A percentile compares a stretch with the other conserved stretches of the same genome.
Conservation (phyloP, 2,113 vertebrate genomes). For the Aix galericulata region DNA sequence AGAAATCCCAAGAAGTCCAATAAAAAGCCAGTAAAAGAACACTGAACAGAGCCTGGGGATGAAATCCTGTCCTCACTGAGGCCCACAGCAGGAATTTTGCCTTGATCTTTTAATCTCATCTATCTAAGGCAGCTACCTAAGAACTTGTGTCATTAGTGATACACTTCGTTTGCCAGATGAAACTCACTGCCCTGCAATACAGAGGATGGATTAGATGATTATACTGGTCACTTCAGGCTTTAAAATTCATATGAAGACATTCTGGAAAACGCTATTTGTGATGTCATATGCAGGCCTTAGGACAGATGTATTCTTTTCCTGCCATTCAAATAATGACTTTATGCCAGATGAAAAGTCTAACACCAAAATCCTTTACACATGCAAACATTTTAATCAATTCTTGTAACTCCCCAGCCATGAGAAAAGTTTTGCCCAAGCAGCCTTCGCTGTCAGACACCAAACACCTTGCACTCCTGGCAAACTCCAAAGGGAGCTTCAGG, state of each 20-base stretch:
- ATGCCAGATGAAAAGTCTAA: too few species aligned
- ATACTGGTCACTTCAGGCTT: neutral
- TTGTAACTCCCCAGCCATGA: too few species aligned
- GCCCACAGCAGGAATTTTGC: neutral
- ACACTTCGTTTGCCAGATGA: neutral
- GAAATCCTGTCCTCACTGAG: neutral
- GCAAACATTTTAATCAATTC: too few species aligned
- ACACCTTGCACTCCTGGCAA: too few species aligned
- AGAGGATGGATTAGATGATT: rapidly evolving
- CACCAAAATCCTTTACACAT: too few species aligned
- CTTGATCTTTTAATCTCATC: neutral
- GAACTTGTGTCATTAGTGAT: rapidly evolving
- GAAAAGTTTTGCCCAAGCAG: too few species aligned
- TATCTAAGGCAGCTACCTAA: neutral
- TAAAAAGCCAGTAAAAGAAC: neutral
- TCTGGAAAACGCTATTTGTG: neutral
- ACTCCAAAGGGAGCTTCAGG: too few species aligned
- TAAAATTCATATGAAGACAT: neutral
- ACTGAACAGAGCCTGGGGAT: neutral
- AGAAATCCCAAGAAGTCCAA: neutral
- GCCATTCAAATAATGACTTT: too few species aligned
- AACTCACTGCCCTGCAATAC: neutral
- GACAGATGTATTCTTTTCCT: too few species aligned
- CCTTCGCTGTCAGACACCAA: too few species aligned
- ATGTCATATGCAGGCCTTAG: too few species aligned